phyloP scores from a whole-genome alignment of 2,113 vertebrate species.

The Mormoops blainvillei region DNA sequence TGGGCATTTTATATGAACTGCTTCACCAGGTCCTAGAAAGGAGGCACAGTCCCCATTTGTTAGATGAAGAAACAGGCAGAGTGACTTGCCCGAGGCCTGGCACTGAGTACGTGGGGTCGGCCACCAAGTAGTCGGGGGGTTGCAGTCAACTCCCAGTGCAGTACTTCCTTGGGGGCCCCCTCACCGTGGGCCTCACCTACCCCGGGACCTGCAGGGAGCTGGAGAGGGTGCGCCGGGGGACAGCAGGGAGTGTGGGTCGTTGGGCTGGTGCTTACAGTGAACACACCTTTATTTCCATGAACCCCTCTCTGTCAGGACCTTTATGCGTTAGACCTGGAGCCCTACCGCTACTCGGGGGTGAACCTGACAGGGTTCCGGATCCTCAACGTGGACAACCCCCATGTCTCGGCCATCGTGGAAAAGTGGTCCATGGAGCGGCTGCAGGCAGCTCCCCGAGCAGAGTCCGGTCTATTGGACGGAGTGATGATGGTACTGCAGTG shows the following conservation, averaged over 20 bases:
- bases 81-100: background rate
- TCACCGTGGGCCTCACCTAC: background rate
- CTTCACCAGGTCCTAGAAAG: background rate
- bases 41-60: background rate
- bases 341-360: constrained; percentile 97
- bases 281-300: constrained; percentile 8
- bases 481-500: constrained; percentile 93
- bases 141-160: background rate
- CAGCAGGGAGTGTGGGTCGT: background rate
- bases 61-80: background rate
- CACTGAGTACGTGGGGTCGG: background rate
- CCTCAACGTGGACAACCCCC: constrained; percentile 96
- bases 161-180: too few relatives aligned
- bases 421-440: constrained; percentile 96
- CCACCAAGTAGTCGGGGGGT: accelerated
- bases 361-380: constrained; percentile 99
- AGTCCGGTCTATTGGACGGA: constrained; percentile 92
- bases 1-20: background rate
- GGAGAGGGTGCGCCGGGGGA: background rate
- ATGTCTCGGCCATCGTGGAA: constrained; percentile 93
- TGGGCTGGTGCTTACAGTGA: background rate
- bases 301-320: constrained; percentile 85
- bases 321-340: constrained; percentile 97
- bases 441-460: constrained; percentile 88
- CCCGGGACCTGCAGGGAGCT: background rate